A percentile compares a stretch with the other conserved stretches of the same genome.
These are phyloP conservation scores for Ceraclea dissimilis DNA, from an alignment of 2,888 invertebrate genomes.

Conservation along the genomic window DNA sequence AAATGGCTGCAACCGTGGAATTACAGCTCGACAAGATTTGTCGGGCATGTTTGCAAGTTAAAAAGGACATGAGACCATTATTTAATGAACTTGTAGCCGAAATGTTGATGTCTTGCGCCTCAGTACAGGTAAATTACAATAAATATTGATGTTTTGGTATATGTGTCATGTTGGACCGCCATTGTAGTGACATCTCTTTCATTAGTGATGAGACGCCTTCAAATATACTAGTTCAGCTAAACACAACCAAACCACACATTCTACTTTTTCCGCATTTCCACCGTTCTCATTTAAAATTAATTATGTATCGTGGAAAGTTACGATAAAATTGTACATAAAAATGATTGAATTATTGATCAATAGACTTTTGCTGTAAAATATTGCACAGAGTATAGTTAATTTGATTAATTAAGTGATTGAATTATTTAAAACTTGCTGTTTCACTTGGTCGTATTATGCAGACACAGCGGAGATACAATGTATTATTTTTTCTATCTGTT, in stretches of 20 bases:
- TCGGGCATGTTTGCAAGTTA: slow-evolving; percentile 54
- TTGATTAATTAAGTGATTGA: too few species aligned
- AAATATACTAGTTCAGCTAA: neutral
- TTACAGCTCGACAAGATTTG: slow-evolving; percentile 53
- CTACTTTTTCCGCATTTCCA: too few species aligned
- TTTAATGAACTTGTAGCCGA: slow-evolving; percentile 58
- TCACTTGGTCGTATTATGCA: too few species aligned
- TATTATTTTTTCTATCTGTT: slow-evolving; percentile 20
- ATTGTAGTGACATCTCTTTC: slow-evolving; percentile 38
- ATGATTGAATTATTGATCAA: too few species aligned
- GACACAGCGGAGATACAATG: too few species aligned
- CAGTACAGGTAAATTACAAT: slow-evolving; percentile 45
- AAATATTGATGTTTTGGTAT: neutral
- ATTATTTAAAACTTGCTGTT: too few species aligned
- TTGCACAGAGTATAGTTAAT: too few species aligned
- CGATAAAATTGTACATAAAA: too few species aligned
- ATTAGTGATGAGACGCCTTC: slow-evolving; percentile 29
- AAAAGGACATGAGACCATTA: slow-evolving; percentile 58
- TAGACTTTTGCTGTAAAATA: too few species aligned
- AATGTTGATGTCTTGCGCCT: slow-evolving; percentile 58
- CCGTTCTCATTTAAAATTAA: too few species aligned
- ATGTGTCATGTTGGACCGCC: neutral
- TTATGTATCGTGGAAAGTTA: too few species aligned
- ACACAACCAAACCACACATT: neutral
- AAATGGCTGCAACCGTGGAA: slow-evolving; percentile 20